phyloP scores from a whole-genome alignment of 1,140 invertebrate genomes.

The Dysdera silvatica region DNA sequence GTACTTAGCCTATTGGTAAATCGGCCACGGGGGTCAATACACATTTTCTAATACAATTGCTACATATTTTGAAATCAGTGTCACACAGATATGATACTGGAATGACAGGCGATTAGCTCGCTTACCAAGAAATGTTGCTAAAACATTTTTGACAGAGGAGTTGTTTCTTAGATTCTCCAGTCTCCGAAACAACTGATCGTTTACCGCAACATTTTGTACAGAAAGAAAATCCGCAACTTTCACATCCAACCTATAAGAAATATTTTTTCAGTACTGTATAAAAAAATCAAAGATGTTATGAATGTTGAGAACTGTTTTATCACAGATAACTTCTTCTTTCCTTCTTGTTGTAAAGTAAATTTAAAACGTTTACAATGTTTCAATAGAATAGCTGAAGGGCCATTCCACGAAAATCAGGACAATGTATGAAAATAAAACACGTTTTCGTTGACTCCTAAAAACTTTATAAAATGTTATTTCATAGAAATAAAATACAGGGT shows the following conservation, averaged over 20 bases:
- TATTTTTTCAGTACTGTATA: no score
- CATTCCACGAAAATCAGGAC: no score
- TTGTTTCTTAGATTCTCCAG: background rate
- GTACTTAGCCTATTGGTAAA: background rate
- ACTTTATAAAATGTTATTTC: no score
- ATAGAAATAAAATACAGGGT: no score
- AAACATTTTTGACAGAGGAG: background rate
- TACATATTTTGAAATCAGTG: background rate
- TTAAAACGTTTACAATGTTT: no score
- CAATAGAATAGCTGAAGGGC: no score
- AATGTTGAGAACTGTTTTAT: no score
- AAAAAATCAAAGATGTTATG: no score
- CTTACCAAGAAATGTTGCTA: slow-evolving; percentile 1
- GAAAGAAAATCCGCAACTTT: slow-evolving; percentile 24
- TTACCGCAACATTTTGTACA: slow-evolving; percentile 18
- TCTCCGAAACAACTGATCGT: slow-evolving; percentile 4
- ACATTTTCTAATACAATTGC: background rate
- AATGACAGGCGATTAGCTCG: background rate
- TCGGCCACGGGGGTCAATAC: background rate
- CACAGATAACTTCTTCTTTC: no score
- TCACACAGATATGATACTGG: background rate
- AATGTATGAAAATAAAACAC: no score
- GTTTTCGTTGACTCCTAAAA: no score
- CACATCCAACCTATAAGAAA: slow-evolving; percentile 16
- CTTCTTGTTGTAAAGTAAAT: no score